Base-by-base conservation (phyloP, 2,888 invertebrate genomes). In the Eilema caniola region DNA sequence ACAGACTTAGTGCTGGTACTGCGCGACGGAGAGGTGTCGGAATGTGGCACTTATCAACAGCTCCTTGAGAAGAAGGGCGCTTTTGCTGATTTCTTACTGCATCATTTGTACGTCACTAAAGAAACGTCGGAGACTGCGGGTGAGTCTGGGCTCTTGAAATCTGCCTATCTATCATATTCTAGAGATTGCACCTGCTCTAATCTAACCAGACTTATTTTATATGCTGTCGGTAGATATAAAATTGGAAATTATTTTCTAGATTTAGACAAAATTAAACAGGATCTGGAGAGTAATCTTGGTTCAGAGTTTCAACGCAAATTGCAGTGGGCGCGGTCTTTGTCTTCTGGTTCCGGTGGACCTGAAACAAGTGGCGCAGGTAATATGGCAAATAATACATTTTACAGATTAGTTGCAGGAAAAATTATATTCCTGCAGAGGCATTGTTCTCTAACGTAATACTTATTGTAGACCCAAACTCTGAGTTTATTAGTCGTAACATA, bases 31-130 rank as follows among this genome's bases (percentile, higher is more conserved):
- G 33, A 37, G 5, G 12, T 37, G 12, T 37, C 33, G 33, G 33
- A 37, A 37, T 37, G 33, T 37, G 33, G 75, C 61, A 97, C 98
- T 3, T 99, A 99, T 92, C 97, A 97, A 81, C 97, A 99, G 88
- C 95, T 99, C 83, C 89, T 99, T 73, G 97, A 97, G 77, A 98
- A 97, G 91, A 98, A 97, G 86, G 98, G 98, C 20, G 97, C 97
- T 60, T 98, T 98, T 89, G 97, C 98, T 0, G 98, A 98, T 75
- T 98, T 98, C 90, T 93, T 98, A 66, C 91, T 98, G 75, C 97
- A 98, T 81, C 97, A 98, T 91, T 95, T 98, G 71, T 97, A 97
- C 87, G 97, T 97, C 86, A 96, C 96, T 66, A 96, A 96, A 76
- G 81, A 88, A 61, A 90, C 90, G 3, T 41, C 91, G 2, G 93